Evolutionary conservation across 2,113 vertebrate genomes (phyloP).

Genomic region (Amblyornis subalaris): DNA sequence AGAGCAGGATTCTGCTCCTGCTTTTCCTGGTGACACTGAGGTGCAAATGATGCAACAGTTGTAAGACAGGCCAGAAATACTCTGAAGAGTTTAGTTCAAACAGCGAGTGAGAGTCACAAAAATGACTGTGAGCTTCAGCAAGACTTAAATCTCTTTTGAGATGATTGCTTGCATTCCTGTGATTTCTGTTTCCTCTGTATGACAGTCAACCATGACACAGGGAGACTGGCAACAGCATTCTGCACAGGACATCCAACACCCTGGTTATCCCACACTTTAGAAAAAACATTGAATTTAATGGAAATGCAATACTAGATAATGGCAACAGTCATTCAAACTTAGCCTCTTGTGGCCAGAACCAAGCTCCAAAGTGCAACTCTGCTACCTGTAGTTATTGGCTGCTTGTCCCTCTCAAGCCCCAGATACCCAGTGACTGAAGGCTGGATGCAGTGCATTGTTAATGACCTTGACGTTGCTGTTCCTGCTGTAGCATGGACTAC

Average conservation of each 20-base stretch:
- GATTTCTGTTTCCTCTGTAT: neutral
- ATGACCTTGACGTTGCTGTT: slow-evolving; percentile 33
- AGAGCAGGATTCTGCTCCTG: neutral
- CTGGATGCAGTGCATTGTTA: neutral
- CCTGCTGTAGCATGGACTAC: neutral
- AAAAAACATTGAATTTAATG: neutral
- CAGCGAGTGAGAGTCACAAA: neutral
- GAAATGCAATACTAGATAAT: neutral
- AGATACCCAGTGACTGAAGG: neutral
- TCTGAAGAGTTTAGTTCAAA: neutral
- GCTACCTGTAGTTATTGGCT: neutral
- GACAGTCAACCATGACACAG: rapidly evolving
- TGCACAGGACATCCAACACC: neutral
- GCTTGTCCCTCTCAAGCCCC: neutral
- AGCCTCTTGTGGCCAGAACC: neutral
- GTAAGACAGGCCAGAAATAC: neutral
- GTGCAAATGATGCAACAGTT: neutral
- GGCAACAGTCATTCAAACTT: neutral
- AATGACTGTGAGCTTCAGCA: neutral
- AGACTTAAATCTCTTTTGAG: neutral
- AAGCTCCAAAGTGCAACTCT: neutral
- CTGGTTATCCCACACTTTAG: neutral
- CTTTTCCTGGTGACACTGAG: neutral
- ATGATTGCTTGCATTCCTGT: neutral
- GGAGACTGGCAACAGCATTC: neutral